Evolutionary conservation across 1,140 invertebrate species (phyloP).

Genomic region (Atta texana): DNA sequence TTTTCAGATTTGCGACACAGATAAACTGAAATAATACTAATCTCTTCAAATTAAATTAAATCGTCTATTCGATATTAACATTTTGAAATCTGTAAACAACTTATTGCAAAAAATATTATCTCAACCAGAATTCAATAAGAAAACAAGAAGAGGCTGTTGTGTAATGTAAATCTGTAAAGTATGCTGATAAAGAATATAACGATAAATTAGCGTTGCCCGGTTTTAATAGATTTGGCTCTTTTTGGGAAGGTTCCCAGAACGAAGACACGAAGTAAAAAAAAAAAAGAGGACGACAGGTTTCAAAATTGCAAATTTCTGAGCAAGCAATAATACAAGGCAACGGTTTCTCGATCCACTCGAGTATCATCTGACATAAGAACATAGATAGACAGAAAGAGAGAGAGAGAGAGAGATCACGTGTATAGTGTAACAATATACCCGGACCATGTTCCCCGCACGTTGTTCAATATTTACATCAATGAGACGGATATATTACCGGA

Average conservation of each 20-base stretch:
- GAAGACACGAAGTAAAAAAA: background rate
- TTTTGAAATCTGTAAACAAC: too few species aligned
- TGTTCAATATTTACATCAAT: constrained; percentile 80
- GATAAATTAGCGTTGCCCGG: background rate
- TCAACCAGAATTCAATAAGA: too few species aligned
- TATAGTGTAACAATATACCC: constrained; percentile 18
- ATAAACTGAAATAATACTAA: too few species aligned
- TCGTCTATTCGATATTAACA: too few species aligned
- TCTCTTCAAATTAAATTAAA: too few species aligned
- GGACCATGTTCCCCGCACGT: background rate
- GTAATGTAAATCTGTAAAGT: background rate
- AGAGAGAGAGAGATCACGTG: background rate
- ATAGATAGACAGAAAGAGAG: background rate
- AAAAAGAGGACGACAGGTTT: constrained; percentile 6
- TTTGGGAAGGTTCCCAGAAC: background rate
- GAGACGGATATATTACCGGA: constrained; percentile 84
- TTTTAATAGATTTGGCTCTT: background rate
- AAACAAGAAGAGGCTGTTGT: too few species aligned
- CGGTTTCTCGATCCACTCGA: background rate
- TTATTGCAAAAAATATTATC: too few species aligned
- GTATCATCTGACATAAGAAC: background rate
- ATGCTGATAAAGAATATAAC: background rate
- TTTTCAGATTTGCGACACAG: too few species aligned
- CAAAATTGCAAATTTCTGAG: constrained; percentile 13
- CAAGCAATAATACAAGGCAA: constrained; percentile 18